These are phyloP conservation scores for Colius striatus DNA, from an alignment of 2,113 vertebrate species.

Conservation along the genomic window DNA sequence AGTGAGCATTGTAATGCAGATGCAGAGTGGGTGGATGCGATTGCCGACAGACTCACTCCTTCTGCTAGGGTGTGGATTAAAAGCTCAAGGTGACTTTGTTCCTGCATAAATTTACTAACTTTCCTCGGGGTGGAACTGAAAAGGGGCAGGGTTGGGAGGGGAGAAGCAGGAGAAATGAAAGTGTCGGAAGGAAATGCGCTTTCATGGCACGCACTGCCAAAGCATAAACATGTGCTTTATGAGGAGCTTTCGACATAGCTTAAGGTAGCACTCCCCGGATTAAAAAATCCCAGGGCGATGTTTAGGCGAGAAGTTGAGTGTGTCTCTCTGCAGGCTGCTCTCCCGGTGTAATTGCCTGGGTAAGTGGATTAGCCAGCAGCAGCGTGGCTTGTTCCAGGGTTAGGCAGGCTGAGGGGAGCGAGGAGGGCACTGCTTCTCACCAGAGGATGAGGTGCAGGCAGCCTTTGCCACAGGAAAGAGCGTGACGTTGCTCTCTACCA, in stretches of 20 bases:
- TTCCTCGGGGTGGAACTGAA: not conserved
- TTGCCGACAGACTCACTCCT: constrained; percentile 42
- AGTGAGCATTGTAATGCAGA: constrained; percentile 45
- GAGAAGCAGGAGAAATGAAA: constrained; percentile 23
- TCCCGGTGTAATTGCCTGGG: not conserved
- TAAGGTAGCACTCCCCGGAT: not conserved
- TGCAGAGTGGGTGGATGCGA: constrained; percentile 46
- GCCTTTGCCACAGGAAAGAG: not conserved
- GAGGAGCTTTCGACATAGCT: not conserved
- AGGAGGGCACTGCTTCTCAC: not conserved
- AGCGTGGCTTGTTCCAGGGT: not conserved
- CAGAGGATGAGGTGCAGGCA: not conserved
- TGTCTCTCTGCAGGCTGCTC: not conserved
- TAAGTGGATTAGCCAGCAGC: not conserved
- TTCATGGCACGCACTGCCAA: not conserved
- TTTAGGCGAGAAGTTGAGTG: not conserved
- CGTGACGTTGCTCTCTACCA: not conserved
- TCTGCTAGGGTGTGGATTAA: constrained; percentile 52
- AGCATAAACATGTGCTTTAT: not conserved
- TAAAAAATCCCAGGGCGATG: not conserved
- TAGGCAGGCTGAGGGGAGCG: not conserved
- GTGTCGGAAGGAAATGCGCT: not conserved
- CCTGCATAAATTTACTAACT: constrained; percentile 34
- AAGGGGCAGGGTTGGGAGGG: constrained; percentile 17
- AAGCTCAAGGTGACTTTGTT: constrained; percentile 62